Base-by-base conservation (phyloP, 2,113 vertebrate species). In the Macquaria australasica region DNA sequence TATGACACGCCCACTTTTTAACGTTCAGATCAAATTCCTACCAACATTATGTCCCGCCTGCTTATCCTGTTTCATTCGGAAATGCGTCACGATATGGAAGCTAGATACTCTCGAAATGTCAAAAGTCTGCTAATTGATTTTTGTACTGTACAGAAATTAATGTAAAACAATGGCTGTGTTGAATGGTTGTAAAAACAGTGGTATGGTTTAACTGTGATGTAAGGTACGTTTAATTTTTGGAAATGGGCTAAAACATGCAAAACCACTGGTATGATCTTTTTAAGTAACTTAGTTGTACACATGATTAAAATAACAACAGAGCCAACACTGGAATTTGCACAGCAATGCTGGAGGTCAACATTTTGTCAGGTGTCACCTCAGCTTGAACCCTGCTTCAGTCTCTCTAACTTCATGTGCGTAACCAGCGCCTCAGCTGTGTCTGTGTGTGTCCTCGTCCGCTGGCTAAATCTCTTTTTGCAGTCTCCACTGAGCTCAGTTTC, bases 281-380 rank as follows among this genome's bases (percentile, higher is more conserved):
- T 11, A 55, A 48, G n/a, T 43, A 41, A 66, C 25, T 62, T 4
- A 2, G 25, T 39, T 45, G 12, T 23, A 41, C 21, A 71, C 43
- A 66, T 16, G 31, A 59, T 58, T 9, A 6, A 18, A 28, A 15
- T 1, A 56, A 55, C 9, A 60, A 23, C 50, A 31, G 28, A 31
- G 25, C 45, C 73, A 21, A 63, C 28, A 9, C 0, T 43, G 59
- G n/a, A 31, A 53, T 75, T 23, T 53, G 23, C 55, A n/a, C 78
- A 56, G 62, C 63, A 18, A 45, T 15, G 69, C 25, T 21, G 55
- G 21, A 60, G 41, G 43, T 79, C 82, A 77, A 73, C 82, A 73
- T 91, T 89, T 91, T 68, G 76, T 82, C 87, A 81, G 89, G 87
- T 83, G 82, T 85, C 68, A 63, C 82, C 84, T 78, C 76, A 51